These are phyloP conservation scores for Drosophila cracens DNA, from an alignment of 2,888 invertebrate species.

Conservation along the genomic window DNA sequence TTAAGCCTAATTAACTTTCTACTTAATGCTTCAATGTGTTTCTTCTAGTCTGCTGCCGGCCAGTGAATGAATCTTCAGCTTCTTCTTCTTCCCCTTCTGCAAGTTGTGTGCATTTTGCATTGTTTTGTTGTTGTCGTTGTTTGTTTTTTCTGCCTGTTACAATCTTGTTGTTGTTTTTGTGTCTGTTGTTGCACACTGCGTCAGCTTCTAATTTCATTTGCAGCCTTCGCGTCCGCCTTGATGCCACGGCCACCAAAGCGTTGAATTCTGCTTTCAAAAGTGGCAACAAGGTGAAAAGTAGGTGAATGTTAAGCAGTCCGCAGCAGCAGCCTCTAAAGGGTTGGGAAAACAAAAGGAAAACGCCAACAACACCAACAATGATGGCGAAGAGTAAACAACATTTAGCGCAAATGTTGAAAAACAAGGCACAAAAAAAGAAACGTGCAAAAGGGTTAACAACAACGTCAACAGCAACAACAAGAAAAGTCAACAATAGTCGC, in stretches of 20 bases:
- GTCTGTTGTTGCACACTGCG: conserved; percentile 65
- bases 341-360: conserved; percentile 66
- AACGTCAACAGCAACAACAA: conserved; percentile 20
- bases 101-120: conserved; percentile 58
- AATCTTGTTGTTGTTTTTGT: conserved; percentile 42
- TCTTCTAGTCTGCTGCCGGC: conserved; percentile 15
- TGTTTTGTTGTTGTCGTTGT: conserved; percentile 48
- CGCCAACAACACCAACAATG: conserved; percentile 68
- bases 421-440: conserved; percentile 37
- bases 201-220: conserved; percentile 80
- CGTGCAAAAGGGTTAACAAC: conserved; percentile 70
- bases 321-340: conserved; percentile 44
- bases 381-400: conserved; percentile 77
- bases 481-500: conserved; percentile 33
- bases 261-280: conserved; percentile 60
- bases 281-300: conserved; percentile 60
- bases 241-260: conserved; percentile 71
- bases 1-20: conserved; percentile 83
- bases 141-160: conserved; percentile 34
- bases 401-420: conserved; percentile 66
- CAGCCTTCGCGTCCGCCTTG: conserved; percentile 67
- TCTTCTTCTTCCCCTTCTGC: not conserved
- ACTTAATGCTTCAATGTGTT: conserved; percentile 68
- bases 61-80: conserved; percentile 49
- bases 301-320: conserved; percentile 46